These are phyloP conservation scores for Caiman crocodilus DNA, from an alignment of 2,797 vertebrate species.

Conservation along the genomic window DNA sequence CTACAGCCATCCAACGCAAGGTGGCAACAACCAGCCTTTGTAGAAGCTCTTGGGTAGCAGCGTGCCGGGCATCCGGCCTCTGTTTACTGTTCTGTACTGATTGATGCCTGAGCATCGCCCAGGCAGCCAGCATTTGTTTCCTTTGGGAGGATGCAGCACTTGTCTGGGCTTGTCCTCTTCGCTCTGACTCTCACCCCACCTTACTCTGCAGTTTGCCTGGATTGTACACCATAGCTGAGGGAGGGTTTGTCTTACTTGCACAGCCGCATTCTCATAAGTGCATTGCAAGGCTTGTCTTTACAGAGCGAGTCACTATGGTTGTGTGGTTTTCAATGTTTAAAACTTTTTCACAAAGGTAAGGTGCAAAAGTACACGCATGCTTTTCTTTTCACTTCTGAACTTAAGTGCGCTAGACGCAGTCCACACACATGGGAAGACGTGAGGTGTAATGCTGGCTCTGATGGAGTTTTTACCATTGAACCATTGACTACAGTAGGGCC, in stretches of 20 bases:
- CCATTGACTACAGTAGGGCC: background rate
- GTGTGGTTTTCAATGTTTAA: background rate
- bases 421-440: background rate
- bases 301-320: background rate
- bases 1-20: slow-evolving; percentile 76
- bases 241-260: background rate
- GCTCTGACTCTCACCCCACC: slow-evolving; percentile 8
- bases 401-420: background rate
- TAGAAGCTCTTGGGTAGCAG: slow-evolving; percentile 13
- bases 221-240: background rate
- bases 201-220: slow-evolving; percentile 12
- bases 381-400: background rate
- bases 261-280: background rate
- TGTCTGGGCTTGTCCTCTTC: slow-evolving; percentile 34
- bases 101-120: slow-evolving; percentile 64
- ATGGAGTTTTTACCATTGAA: background rate
- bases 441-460: background rate
- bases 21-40: slow-evolving; percentile 75
- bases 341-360: background rate
- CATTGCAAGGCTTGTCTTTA: background rate
- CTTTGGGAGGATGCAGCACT: slow-evolving; percentile 23
- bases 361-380: no score
- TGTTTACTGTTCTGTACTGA: slow-evolving; percentile 62
- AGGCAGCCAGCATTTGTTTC: slow-evolving; percentile 62
- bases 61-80: slow-evolving; percentile 50